Percentiles rank a stretch among this genome's conserved stretches.
Conservation (phyloP, 2,113 vertebrate species). For the Donacobius atricapilla region DNA sequence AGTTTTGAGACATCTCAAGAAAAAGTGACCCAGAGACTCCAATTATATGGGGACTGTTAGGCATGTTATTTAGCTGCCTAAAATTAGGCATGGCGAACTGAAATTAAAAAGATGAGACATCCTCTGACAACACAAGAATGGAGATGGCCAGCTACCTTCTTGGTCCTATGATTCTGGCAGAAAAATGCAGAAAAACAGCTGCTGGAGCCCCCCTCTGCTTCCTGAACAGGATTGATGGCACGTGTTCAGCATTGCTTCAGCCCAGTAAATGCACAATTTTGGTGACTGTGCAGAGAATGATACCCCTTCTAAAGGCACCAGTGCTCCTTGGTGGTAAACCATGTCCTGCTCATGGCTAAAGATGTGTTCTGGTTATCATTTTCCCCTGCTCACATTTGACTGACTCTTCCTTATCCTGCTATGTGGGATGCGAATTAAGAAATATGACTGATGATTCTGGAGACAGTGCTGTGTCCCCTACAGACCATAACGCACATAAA, state of each 20-base stretch:
- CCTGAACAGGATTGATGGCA: not conserved
- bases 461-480: not conserved
- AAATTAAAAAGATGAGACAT: not conserved
- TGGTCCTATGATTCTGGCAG: not conserved
- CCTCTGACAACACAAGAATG: not conserved
- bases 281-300: not conserved
- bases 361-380: not conserved
- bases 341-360: not conserved
- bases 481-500: not conserved
- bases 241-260: not conserved
- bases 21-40: not conserved
- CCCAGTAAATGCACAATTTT: not conserved
- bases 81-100: not conserved
- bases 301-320: not conserved
- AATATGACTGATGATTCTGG: not conserved
- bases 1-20: not conserved
- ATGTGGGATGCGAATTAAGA: fast-evolving
- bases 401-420: not conserved
- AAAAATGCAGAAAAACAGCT: not conserved
- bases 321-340: not conserved
- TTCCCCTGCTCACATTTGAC: not conserved
- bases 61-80: not conserved
- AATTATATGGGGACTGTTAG: not conserved
- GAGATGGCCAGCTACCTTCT: not conserved
- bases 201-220: not conserved